phyloP scores from a whole-genome alignment of 2,888 invertebrate species.

The Noctua janthe region DNA sequence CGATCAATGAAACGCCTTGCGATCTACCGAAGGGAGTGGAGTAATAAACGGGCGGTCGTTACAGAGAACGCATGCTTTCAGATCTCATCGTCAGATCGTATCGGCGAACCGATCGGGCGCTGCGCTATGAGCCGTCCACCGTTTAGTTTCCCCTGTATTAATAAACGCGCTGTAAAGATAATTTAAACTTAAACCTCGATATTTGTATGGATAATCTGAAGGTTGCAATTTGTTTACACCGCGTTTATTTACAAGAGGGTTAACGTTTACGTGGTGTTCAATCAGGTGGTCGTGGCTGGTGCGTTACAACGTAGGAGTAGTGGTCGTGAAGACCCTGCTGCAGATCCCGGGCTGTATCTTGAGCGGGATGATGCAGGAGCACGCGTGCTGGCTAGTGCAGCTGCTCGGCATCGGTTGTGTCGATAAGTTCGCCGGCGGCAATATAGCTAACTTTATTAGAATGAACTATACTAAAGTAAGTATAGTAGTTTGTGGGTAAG shows the following conservation, averaged over 20 bases:
- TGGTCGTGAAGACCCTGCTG: slow-evolving; percentile 95
- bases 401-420: slow-evolving; percentile 97
- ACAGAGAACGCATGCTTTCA: too few relatives aligned
- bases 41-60: too few relatives aligned
- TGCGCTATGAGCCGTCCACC: too few relatives aligned
- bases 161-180: too few relatives aligned
- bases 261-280: slow-evolving; percentile 3
- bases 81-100: too few relatives aligned
- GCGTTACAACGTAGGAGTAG: slow-evolving; percentile 97
- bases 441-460: slow-evolving; percentile 82
- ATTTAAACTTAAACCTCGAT: background rate
- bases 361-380: slow-evolving; percentile 89
- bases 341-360: slow-evolving; percentile 98
- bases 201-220: background rate
- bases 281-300: slow-evolving; percentile 96
- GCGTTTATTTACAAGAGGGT: background rate
- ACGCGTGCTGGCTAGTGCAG: slow-evolving; percentile 95
- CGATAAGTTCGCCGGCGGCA: slow-evolving; percentile 92
- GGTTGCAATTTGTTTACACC: background rate
- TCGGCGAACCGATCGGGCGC: too few relatives aligned
- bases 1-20: too few relatives aligned
- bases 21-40: too few relatives aligned
- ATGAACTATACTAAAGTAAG: slow-evolving; percentile 83
- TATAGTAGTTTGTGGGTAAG: background rate
- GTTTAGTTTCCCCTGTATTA: too few relatives aligned